phyloP scores from a whole-genome alignment of 1,140 invertebrate species.

The Euschistus heros region DNA sequence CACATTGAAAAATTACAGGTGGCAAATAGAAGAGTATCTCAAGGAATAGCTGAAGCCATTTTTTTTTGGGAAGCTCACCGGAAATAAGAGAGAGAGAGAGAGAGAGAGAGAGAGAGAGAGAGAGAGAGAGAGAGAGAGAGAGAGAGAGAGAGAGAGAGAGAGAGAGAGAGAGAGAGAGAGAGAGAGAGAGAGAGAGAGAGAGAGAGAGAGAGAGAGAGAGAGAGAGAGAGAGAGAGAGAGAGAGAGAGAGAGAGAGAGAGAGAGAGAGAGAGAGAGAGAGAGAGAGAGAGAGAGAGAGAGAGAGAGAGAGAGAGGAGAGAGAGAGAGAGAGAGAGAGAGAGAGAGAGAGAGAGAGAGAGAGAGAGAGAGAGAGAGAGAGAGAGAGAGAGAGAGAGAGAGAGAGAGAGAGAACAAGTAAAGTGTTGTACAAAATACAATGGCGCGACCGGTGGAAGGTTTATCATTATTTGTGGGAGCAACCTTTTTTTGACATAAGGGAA shows the following conservation, averaged over 20 bases:
- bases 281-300: slow-evolving; percentile 9
- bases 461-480: too few relatives aligned
- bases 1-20: too few relatives aligned
- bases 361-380: neutral
- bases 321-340: slow-evolving; percentile 17
- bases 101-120: neutral
- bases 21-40: too few relatives aligned
- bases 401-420: slow-evolving; percentile 2
- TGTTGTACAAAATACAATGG: too few relatives aligned
- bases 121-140: slow-evolving; percentile 8
- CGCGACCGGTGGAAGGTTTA: too few relatives aligned
- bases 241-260: slow-evolving; percentile 10
- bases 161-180: slow-evolving; percentile 4
- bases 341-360: slow-evolving; percentile 7
- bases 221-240: neutral
- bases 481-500: too few relatives aligned
- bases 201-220: slow-evolving; percentile 3
- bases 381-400: slow-evolving; percentile 12
- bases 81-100: neutral
- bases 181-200: neutral
- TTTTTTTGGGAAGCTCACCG: too few relatives aligned
- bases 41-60: too few relatives aligned
- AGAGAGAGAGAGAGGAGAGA: slow-evolving; percentile 17
- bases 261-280: slow-evolving; percentile 10
- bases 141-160: neutral